Percentiles rank a stretch among this genome's conserved stretches.
These are phyloP conservation scores for Vulpes lagopus DNA, from an alignment of 2,113 vertebrate genomes.

Conservation along the genomic window DNA sequence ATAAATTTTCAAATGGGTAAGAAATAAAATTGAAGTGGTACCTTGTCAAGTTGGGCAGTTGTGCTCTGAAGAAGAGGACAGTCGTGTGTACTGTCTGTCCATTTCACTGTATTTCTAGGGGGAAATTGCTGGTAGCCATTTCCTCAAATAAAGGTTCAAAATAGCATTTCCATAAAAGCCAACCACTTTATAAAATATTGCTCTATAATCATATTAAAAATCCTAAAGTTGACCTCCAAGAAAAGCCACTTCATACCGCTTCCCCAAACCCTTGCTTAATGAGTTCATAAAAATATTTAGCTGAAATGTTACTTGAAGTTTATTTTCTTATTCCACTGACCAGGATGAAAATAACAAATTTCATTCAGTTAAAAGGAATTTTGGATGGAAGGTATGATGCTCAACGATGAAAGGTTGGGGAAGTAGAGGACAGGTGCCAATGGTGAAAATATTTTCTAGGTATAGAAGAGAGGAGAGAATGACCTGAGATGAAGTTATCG, in stretches of 20 bases:
- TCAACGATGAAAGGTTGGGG: neutral
- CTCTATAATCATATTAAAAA: slow-evolving; percentile 34
- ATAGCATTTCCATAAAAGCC: neutral
- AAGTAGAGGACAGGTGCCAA: neutral
- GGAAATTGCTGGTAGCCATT: neutral
- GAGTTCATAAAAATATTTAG: slow-evolving; percentile 50
- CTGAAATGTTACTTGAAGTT: slow-evolving; percentile 8
- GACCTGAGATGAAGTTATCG: neutral
- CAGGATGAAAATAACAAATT: neutral
- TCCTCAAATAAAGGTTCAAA: neutral
- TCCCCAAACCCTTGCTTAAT: neutral
- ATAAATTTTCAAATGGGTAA: neutral
- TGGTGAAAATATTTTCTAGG: neutral
- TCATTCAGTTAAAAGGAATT: slow-evolving; percentile 26
- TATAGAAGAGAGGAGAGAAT: neutral
- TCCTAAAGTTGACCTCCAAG: neutral
- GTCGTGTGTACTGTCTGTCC: neutral
- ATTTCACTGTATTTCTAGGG: neutral
- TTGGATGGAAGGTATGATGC: neutral
- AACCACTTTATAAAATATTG: neutral
- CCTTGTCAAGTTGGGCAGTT: neutral
- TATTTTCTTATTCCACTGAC: slow-evolving; percentile 21
- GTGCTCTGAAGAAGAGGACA: no score
- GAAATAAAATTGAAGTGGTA: neutral
- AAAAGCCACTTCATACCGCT: neutral